Evolutionary conservation across 2,797 vertebrate species (phyloP).

Genomic region (Sebastes reedi): DNA sequence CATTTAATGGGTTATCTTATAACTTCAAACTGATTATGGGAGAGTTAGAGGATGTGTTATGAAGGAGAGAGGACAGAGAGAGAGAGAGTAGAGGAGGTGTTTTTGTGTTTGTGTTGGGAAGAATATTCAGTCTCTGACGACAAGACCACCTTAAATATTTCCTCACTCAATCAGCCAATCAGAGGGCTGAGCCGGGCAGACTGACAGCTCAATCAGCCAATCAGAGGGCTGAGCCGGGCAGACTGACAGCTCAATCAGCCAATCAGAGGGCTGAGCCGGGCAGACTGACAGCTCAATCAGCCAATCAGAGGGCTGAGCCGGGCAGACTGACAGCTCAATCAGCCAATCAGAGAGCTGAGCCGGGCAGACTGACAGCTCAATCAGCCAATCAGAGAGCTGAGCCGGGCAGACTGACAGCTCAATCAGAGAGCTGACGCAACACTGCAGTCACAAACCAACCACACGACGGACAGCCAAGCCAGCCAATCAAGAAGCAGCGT

Average conservation of each 20-base stretch:
- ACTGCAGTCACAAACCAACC: constrained; percentile 4
- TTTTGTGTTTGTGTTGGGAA: not conserved
- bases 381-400: constrained; percentile 26
- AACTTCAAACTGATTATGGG: constrained; percentile 9
- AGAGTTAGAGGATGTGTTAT: not conserved
- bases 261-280: constrained; percentile 12
- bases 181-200: not conserved
- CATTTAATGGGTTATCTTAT: not conserved
- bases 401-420: not conserved
- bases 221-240: not conserved
- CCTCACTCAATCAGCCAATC: constrained; percentile 1
- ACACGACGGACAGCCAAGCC: not conserved
- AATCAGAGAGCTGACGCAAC: not conserved
- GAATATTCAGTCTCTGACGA: not conserved
- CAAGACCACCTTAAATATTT: not conserved
- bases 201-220: constrained; percentile 16
- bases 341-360: constrained; percentile 24
- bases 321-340: not conserved
- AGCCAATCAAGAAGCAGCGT: constrained; percentile 31
- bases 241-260: not conserved
- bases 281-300: not conserved
- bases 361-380: not conserved
- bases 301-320: constrained; percentile 21
- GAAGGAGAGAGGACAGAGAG: not conserved
- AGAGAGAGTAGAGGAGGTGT: not conserved